Evolutionary conservation across 2,113 vertebrate genomes (phyloP), one percentile per base, ranked within the genome.

Genomic region (Ovibos moschatus): DNA sequence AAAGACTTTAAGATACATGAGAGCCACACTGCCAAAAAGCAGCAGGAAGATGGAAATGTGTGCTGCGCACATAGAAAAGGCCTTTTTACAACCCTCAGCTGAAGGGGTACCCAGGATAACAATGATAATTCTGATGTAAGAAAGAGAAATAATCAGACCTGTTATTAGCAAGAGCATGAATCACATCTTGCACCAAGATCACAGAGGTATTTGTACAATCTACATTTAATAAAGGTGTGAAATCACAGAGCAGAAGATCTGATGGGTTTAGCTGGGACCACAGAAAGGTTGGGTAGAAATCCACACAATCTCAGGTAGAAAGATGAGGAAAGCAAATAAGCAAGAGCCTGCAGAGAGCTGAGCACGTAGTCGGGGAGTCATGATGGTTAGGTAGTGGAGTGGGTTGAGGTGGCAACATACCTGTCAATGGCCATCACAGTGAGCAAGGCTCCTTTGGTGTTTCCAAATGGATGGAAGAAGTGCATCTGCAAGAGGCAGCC

Each of bases 51-150:
- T 92, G 19, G 47, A 89, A 40, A 97, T 96, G 58, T 98, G 97
- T 60, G 96, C 93, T 64, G 96, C 91, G 33, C 96, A 97, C 36
- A 79, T 98, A 53, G 98, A 98, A 90, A 98, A 98, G 19, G 97
- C 96, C 15, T 98, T 98, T 81, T 83, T 94, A 12, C 7, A 16
- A 21, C 93, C 93, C 16, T 90, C 94, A 28, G 3, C 47, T 92
- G 98, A 96, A 36, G 86, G 92, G 3, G 98, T 98, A 21, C 87
- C 71, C 53, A 98, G 74, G 8, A 98, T 88, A 9, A 96, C 93
- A 16, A 43, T 88, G 21, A 97, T 88, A 23, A 97, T 97, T 62
- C 40, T 78, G 27, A 98, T 94, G 36, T 79, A 98, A 85, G 97
- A 97, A 28, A 98, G 67, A 47, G 90, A 98, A 86, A 93, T 71